Evolutionary conservation across 2,888 invertebrate species (phyloP).

Genomic region (Hoplodrina ambigua): DNA sequence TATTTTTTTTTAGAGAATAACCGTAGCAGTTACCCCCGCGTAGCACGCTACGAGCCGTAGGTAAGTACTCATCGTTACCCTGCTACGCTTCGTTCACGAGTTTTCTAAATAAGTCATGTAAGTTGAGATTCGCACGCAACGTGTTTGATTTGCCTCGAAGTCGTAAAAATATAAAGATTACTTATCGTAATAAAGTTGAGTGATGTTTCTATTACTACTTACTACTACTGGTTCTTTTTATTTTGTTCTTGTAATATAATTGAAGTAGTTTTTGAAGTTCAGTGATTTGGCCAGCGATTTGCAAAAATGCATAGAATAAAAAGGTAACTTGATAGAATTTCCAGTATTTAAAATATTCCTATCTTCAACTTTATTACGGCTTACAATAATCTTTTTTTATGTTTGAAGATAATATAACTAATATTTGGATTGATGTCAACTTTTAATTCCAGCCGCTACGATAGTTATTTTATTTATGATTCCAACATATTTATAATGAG

Average conservation of each 20-base stretch:
- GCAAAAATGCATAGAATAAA: too few species aligned
- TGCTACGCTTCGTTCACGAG: conserved; percentile 13
- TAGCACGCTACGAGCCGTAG: conserved; percentile 42
- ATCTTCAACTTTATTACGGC: neutral
- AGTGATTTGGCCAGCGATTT: neutral
- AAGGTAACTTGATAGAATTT: neutral
- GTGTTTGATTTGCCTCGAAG: conserved; percentile 40
- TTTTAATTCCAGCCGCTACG: conserved; percentile 48
- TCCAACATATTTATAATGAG: conserved; percentile 26
- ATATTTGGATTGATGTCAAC: conserved; percentile 61
- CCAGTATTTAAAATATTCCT: neutral
- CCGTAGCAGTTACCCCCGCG: conserved; percentile 19
- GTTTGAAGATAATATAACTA: conserved; percentile 36
- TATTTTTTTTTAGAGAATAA: conserved; percentile 16
- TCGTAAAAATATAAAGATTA: conserved; percentile 47
- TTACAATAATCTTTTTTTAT: conserved; percentile 30
- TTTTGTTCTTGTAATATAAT: conserved; percentile 1
- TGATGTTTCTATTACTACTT: conserved; percentile 43
- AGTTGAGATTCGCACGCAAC: conserved; percentile 52
- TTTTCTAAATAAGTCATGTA: conserved; percentile 57
- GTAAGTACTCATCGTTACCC: conserved; percentile 18
- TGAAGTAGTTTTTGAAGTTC: neutral
- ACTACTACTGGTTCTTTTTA: conserved; percentile 1
- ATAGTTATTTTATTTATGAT: conserved; percentile 56
- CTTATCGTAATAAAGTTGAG: conserved; percentile 48